Evolutionary conservation across 2,797 vertebrate species (phyloP).

Genomic region (Pterois miles): DNA sequence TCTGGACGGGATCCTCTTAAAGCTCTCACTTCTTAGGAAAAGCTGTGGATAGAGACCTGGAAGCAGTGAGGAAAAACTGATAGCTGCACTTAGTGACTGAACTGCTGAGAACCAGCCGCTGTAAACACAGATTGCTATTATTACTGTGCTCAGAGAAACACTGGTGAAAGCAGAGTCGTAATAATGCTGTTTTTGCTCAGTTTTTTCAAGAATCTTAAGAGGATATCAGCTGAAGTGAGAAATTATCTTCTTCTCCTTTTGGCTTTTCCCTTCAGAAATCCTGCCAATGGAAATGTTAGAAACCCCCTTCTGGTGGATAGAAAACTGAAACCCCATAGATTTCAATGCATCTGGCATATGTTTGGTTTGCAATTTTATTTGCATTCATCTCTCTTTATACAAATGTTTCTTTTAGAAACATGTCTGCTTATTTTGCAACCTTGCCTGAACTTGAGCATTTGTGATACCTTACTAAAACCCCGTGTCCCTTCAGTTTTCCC

Average conservation of each 20-base stretch:
- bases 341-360: too few species aligned
- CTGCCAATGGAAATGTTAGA: background rate
- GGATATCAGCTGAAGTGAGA: background rate
- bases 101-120: background rate
- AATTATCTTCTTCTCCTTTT: too few species aligned
- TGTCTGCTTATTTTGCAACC: too few species aligned
- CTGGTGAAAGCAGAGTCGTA: background rate
- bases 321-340: too few species aligned
- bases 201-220: background rate
- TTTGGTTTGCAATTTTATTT: too few species aligned
- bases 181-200: background rate
- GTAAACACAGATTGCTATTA: background rate
- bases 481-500: too few species aligned
- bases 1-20: background rate
- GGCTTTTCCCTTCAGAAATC: too few species aligned
- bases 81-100: background rate
- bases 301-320: fast-evolving
- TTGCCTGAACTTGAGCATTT: too few species aligned
- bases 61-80: background rate
- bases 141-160: background rate
- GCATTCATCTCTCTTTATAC: too few species aligned
- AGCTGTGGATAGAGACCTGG: background rate
- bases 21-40: background rate
- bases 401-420: too few species aligned
- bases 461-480: too few species aligned